phyloP scores from a whole-genome alignment of 2,888 invertebrate genomes.

The Caenorhabditis virilis region DNA sequence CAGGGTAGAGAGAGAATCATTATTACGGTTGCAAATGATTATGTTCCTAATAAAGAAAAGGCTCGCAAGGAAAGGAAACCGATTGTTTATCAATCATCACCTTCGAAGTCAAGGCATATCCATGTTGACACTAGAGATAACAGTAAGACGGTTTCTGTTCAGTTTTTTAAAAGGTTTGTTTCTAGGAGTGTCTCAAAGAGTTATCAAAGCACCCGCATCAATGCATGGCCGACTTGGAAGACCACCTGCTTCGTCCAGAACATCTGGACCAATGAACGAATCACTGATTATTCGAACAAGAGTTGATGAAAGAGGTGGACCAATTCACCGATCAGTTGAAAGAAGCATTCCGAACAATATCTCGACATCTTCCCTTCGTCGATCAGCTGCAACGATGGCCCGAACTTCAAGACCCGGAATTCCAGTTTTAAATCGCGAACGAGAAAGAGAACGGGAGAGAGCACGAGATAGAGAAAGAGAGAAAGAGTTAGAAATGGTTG shows the following conservation, averaged over 20 bases:
- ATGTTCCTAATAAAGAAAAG: too few species aligned
- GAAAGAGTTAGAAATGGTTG: constrained; percentile 47
- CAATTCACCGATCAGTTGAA: constrained; percentile 20
- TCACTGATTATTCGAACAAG: constrained; percentile 28
- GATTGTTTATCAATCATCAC: constrained; percentile 8
- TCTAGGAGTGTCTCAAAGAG: constrained; percentile 2
- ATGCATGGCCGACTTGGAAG: too few species aligned
- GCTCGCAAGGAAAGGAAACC: constrained; percentile 13
- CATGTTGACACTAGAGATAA: background rate
- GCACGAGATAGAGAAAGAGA: constrained; percentile 48
- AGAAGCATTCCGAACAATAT: constrained; percentile 20
- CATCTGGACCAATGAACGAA: constrained; percentile 1
- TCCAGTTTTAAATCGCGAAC: too few species aligned
- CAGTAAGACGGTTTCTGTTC: background rate
- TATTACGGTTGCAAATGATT: too few species aligned
- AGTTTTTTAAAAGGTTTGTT: background rate
- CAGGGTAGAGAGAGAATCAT: too few species aligned
- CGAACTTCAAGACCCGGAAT: background rate
- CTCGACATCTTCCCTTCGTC: constrained; percentile 26
- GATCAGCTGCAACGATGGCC: constrained; percentile 5
- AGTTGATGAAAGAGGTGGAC: constrained; percentile 9
- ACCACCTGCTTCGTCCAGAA: background rate
- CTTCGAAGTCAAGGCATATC: too few species aligned
- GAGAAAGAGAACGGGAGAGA: background rate
- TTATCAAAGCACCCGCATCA: constrained; percentile 6